Evolutionary conservation across 2,888 invertebrate species (phyloP).

Genomic region (Xylota sylvarum): DNA sequence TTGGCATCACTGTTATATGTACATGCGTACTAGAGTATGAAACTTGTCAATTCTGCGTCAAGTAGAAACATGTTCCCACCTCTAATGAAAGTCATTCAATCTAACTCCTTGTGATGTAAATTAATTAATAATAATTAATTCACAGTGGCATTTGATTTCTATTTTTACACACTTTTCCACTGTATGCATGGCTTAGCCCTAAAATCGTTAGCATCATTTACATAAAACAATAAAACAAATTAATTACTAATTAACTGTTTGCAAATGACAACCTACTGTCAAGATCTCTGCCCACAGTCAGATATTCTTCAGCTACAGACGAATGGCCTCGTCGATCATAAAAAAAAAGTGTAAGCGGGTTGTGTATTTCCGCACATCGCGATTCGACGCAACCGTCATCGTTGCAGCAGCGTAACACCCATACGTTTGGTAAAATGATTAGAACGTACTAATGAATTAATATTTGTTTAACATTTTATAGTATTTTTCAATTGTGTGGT

Average conservation of each 20-base stretch:
- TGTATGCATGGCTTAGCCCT: not conserved
- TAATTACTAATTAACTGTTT: conserved; percentile 25
- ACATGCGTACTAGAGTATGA: no score
- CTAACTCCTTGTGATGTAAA: not conserved
- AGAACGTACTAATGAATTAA: conserved; percentile 25
- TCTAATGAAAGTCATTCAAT: no score
- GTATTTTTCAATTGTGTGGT: conserved; percentile 4
- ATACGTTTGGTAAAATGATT: conserved; percentile 22
- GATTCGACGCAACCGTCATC: conserved; percentile 1
- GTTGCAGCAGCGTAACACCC: conserved; percentile 41
- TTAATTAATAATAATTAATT: not conserved
- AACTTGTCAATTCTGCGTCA: no score
- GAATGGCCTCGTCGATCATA: conserved; percentile 42
- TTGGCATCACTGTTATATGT: no score
- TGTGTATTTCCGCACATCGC: conserved; percentile 39
- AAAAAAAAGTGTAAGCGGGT: conserved; percentile 13
- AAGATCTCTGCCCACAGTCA: conserved; percentile 35
- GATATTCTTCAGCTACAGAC: conserved; percentile 15
- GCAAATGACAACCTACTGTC: conserved; percentile 34
- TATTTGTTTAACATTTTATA: conserved; percentile 11
- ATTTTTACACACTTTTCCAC: not conserved
- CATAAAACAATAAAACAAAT: conserved; percentile 39
- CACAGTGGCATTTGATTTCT: not conserved
- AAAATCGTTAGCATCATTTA: conserved; percentile 17
- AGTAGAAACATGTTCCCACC: no score